These are phyloP conservation scores for Cygnus atratus DNA, from an alignment of 2,113 vertebrate species.

Conservation along the genomic window DNA sequence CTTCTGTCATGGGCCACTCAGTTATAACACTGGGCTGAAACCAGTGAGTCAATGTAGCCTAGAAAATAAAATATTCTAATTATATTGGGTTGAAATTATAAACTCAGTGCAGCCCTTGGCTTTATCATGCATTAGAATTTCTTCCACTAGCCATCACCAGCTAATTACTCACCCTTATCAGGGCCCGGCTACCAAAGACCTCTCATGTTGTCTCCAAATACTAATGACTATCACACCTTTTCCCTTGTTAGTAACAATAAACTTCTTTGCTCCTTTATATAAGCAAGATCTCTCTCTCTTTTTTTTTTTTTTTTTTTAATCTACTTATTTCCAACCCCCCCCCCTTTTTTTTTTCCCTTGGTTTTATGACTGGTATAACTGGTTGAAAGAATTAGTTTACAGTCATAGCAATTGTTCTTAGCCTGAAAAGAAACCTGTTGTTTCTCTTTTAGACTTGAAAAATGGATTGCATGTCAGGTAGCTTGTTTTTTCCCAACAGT, in stretches of 20 bases:
- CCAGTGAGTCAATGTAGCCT: background rate
- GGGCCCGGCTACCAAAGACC: background rate
- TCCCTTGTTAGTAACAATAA: background rate
- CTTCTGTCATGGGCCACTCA: background rate
- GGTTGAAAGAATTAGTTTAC: background rate
- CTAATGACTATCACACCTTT: background rate
- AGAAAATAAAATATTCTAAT: background rate
- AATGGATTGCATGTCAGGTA: background rate
- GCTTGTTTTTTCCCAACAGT: background rate
- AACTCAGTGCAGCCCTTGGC: background rate
- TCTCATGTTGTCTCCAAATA: background rate
- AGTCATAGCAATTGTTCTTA: background rate
- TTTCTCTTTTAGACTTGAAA: background rate
- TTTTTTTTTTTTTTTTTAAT: background rate
- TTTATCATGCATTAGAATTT: background rate
- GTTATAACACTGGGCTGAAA: background rate
- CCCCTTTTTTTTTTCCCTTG: background rate
- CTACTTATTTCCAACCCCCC: no score
- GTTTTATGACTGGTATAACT: background rate
- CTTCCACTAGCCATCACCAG: background rate
- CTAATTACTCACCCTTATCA: background rate
- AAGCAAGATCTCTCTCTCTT: background rate
- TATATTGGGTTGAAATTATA: background rate
- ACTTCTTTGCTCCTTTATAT: background rate
- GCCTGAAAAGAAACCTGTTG: background rate